These are phyloP conservation scores for Dryomyza anilis DNA, from an alignment of 2,888 invertebrate species.

Conservation along the genomic window DNA sequence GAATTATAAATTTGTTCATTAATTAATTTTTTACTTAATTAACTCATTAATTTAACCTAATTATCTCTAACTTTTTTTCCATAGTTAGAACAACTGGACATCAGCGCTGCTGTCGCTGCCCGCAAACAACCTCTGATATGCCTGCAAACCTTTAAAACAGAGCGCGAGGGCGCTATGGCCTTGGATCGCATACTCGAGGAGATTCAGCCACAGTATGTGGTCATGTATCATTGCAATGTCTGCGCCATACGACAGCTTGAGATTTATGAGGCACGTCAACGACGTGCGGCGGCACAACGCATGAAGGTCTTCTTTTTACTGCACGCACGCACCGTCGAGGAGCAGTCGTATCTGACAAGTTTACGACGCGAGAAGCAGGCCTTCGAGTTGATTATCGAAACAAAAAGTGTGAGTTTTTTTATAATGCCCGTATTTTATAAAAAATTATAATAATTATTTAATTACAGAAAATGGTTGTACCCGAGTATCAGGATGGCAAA, in stretches of 20 bases:
- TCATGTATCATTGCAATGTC: slow-evolving; percentile 90
- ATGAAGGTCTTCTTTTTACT: slow-evolving; percentile 86
- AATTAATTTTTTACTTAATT: too few species aligned
- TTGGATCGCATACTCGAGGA: slow-evolving; percentile 72
- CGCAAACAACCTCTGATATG: slow-evolving; percentile 72
- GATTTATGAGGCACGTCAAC: slow-evolving; percentile 73
- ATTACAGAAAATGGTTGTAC: slow-evolving; percentile 79
- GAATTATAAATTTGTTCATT: too few species aligned
- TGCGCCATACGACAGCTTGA: slow-evolving; percentile 89
- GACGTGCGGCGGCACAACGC: slow-evolving; percentile 60
- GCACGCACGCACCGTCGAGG: slow-evolving; percentile 92
- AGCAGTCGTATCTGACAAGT: slow-evolving; percentile 92
- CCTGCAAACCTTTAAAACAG: slow-evolving; percentile 79
- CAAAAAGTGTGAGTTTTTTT: slow-evolving; percentile 77
- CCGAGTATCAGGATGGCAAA: slow-evolving; percentile 87
- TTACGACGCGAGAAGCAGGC: slow-evolving; percentile 91
- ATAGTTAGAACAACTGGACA: slow-evolving; percentile 71
- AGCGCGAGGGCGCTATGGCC: slow-evolving; percentile 71
- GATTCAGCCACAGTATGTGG: slow-evolving; percentile 77
- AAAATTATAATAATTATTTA: neutral
- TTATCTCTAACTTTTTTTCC: slow-evolving; percentile 33
- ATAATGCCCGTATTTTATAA: neutral
- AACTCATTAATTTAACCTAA: neutral
- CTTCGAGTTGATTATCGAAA: slow-evolving; percentile 89
- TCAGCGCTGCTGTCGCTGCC: slow-evolving; percentile 66